A percentile compares a stretch with the other conserved stretches of the same genome.
Evolutionary conservation across 30 jellyfish, hydroid and myxozoan genomes (phyloP).

Genomic region (Aurelia coerulea): DNA sequence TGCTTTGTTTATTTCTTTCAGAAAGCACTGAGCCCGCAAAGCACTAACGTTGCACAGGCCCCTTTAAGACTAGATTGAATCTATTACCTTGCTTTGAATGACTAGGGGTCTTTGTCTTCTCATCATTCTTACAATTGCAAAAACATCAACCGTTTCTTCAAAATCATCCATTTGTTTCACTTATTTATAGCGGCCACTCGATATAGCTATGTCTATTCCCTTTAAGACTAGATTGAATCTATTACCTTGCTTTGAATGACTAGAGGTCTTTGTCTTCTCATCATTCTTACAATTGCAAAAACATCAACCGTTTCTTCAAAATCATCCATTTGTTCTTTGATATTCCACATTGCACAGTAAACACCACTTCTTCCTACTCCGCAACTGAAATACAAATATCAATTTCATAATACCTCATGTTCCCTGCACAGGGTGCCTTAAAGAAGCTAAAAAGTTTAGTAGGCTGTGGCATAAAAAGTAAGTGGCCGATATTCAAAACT

Average conservation of each 20-base stretch:
- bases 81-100: slow-evolving; percentile 71
- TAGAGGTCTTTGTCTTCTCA: slow-evolving; percentile 80
- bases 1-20: no score
- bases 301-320: slow-evolving; percentile 83
- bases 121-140: slow-evolving; percentile 68
- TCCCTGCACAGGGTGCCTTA: no score
- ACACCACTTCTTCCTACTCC: slow-evolving; percentile 95
- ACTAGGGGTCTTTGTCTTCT: slow-evolving; percentile 81
- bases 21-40: no score
- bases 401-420: no score
- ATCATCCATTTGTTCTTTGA: slow-evolving; percentile 91
- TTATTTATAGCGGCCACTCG: no score
- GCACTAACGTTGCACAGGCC: no score
- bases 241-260: slow-evolving; percentile 73
- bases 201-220: no score
- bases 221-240: no score
- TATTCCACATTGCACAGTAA: slow-evolving; percentile 63
- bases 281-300: slow-evolving; percentile 67
- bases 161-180: slow-evolving; percentile 90
- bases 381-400: slow-evolving; percentile 39
- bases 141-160: slow-evolving; percentile 83
- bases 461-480: neutral
- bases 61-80: no score
- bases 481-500: no score
- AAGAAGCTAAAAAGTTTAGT: slow-evolving; percentile 26